These are phyloP conservation scores for Podarcis cretensis DNA, from an alignment of 2,113 vertebrate genomes.

Conservation along the genomic window DNA sequence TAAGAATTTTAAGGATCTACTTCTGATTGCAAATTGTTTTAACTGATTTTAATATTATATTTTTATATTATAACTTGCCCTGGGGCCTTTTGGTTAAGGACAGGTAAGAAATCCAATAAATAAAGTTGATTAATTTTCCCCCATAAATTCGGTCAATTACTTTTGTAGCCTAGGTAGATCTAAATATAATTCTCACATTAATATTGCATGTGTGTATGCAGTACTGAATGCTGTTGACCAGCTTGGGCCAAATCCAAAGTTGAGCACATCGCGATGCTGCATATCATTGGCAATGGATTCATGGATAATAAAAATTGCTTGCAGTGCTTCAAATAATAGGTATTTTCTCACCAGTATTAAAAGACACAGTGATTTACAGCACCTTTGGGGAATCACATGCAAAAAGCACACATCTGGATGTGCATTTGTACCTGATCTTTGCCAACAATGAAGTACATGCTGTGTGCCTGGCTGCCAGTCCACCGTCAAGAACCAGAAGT, in stretches of 20 bases:
- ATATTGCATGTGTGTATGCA: not conserved
- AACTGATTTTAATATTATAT: too few species aligned
- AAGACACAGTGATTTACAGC: not conserved
- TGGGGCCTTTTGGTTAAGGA: too few species aligned
- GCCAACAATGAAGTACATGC: not conserved
- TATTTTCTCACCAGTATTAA: not conserved
- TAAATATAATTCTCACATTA: not conserved
- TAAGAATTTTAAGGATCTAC: too few species aligned
- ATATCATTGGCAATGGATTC: not conserved
- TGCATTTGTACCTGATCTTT: not conserved
- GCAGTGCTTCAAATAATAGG: not conserved
- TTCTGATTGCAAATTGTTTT: too few species aligned
- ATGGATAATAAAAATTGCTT: not conserved
- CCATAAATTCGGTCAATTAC: not conserved
- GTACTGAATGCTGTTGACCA: not conserved
- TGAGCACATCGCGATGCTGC: not conserved
- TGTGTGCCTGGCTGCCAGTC: not conserved
- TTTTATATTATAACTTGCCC: too few species aligned
- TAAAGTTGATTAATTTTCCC: too few species aligned
- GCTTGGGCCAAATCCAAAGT: not conserved
- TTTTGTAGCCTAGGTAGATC: not conserved
- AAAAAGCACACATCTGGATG: not conserved
- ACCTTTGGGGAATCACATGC: not conserved
- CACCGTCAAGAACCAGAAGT: not conserved
- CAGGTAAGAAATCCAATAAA: too few species aligned